Conservation (phyloP, 2,888 invertebrate species). For the Cyaniris semiargus region DNA sequence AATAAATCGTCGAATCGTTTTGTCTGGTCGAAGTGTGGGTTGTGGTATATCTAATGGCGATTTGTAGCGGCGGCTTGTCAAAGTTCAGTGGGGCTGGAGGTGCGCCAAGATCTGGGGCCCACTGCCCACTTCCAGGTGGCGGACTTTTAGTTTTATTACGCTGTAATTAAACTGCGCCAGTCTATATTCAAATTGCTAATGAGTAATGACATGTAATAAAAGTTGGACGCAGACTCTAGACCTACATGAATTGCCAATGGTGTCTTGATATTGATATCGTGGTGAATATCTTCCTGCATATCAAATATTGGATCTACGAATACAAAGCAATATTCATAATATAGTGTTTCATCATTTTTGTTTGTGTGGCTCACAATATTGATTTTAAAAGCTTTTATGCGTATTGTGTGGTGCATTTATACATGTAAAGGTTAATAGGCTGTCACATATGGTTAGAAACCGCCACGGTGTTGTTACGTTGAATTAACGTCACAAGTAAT, state of each 20-base stretch:
- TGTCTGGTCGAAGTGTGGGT: slow-evolving; percentile 1
- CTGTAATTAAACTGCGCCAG: slow-evolving; percentile 7
- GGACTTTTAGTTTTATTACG: slow-evolving; percentile 37
- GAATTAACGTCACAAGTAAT: slow-evolving; percentile 4
- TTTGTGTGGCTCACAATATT: neutral
- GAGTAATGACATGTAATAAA: slow-evolving; percentile 14
- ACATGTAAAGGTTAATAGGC: slow-evolving; percentile 18
- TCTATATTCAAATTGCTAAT: slow-evolving; percentile 37
- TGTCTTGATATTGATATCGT: neutral
- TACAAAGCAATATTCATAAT: neutral
- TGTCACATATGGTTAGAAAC: slow-evolving; percentile 6
- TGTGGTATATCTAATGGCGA: slow-evolving; percentile 45
- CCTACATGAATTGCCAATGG: neutral
- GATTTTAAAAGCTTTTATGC: slow-evolving; percentile 9
- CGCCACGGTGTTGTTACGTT: slow-evolving; percentile 5
- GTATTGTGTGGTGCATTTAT: slow-evolving; percentile 11
- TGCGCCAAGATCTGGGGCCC: slow-evolving; percentile 61
- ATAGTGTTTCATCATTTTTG: slow-evolving; percentile 18
- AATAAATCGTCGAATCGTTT: slow-evolving; percentile 14
- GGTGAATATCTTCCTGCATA: neutral
- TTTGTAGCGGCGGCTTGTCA: slow-evolving; percentile 67
- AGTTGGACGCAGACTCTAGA: neutral
- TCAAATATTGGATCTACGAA: neutral
- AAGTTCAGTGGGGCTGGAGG: slow-evolving; percentile 78
- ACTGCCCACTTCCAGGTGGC: slow-evolving; percentile 74